Conservation (phyloP, 2,797 vertebrate species). For the Erethizon dorsatum region DNA sequence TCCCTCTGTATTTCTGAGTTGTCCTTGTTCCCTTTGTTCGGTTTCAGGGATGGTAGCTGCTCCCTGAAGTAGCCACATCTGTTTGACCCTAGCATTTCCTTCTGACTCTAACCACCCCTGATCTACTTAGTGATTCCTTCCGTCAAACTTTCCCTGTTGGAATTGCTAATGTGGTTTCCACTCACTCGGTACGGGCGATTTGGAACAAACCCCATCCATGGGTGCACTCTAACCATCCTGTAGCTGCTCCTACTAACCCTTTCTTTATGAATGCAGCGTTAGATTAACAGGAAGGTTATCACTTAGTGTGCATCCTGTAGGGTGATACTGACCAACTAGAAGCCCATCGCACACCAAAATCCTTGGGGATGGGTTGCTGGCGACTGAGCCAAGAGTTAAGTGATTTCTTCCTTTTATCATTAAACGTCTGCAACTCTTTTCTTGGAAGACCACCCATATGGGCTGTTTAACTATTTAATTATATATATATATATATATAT, state of each 20-base stretch:
- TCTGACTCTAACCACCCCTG: not conserved
- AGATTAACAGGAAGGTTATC: slow-evolving; percentile 26
- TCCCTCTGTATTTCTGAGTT: not conserved
- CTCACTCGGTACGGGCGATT: not conserved
- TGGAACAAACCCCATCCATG: slow-evolving; percentile 1
- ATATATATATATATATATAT: too few species aligned
- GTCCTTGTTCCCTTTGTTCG: slow-evolving; percentile 1
- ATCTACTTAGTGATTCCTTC: not conserved
- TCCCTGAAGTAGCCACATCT: not conserved
- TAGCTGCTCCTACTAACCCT: not conserved
- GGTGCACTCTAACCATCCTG: not conserved
- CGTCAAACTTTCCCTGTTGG: slow-evolving; percentile 19
- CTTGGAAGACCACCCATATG: not conserved
- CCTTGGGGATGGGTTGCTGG: not conserved
- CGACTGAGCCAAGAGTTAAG: not conserved
- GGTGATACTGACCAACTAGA: slow-evolving; percentile 7
- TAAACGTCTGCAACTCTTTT: not conserved
- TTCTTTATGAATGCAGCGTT: slow-evolving; percentile 33
- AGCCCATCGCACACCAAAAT: not conserved
- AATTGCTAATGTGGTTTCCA: slow-evolving; percentile 22
- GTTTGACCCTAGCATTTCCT: not conserved
- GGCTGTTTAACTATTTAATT: slow-evolving; percentile 14
- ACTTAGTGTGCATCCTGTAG: not conserved
- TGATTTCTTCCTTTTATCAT: not conserved
- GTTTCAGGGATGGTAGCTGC: not conserved